These are phyloP conservation scores for Dendropsophus ebraccatus DNA, from an alignment of 2,113 vertebrate genomes.

Conservation along the genomic window DNA sequence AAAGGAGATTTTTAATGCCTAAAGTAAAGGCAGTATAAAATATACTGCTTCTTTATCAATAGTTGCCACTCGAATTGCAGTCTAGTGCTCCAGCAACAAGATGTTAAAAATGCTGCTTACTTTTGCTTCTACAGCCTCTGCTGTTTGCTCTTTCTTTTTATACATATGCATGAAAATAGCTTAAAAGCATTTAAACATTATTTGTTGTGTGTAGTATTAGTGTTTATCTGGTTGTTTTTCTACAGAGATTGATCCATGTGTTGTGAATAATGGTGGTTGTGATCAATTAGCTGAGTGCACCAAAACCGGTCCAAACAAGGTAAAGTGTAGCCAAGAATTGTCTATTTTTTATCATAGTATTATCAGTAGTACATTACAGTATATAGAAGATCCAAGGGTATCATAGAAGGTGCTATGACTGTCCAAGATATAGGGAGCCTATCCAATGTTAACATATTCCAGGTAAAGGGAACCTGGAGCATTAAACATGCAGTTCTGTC, in stretches of 20 bases:
- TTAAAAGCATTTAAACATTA: too few species aligned
- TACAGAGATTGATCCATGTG: slow-evolving; percentile 90
- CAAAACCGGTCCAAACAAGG: slow-evolving; percentile 89
- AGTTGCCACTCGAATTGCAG: too few species aligned
- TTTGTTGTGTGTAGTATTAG: background rate
- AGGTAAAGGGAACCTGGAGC: background rate
- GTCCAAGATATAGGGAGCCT: background rate
- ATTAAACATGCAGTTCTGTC: background rate
- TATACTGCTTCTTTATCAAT: too few species aligned
- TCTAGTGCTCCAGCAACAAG: too few species aligned
- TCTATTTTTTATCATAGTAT: background rate
- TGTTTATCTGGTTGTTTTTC: background rate
- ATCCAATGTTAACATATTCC: background rate
- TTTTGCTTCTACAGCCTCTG: too few species aligned
- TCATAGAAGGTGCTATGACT: background rate
- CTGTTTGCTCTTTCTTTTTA: too few species aligned
- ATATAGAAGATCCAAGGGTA: background rate
- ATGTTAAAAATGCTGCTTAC: too few species aligned
- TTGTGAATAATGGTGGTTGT: slow-evolving; percentile 81
- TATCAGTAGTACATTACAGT: background rate
- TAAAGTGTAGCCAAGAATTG: slow-evolving; percentile 58
- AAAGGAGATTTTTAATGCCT: too few species aligned
- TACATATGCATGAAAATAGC: too few species aligned
- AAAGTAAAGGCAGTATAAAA: too few species aligned
- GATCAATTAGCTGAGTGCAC: slow-evolving; percentile 84